These are phyloP conservation scores for Diglossa cyanea DNA, from an alignment of 2,797 vertebrate genomes.

Conservation along the genomic window DNA sequence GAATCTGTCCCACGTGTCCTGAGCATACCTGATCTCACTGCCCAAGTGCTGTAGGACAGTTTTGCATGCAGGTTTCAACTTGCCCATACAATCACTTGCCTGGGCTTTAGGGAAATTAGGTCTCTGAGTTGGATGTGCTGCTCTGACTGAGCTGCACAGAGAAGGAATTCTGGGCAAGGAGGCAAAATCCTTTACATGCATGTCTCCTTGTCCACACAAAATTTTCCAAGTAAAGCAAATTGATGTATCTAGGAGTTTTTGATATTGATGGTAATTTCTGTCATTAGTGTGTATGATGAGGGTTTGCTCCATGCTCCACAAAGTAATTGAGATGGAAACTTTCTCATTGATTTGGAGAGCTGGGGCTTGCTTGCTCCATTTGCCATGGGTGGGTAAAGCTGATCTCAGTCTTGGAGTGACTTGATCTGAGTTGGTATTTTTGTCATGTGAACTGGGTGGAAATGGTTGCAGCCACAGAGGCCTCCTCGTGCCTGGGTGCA, in stretches of 20 bases:
- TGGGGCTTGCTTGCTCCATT: background rate
- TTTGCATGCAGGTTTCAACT: background rate
- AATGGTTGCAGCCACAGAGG: rapidly evolving
- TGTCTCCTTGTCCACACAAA: background rate
- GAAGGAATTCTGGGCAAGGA: background rate
- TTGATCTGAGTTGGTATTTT: background rate
- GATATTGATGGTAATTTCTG: background rate
- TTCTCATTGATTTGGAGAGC: background rate
- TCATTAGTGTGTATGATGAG: background rate
- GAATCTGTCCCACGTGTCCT: background rate
- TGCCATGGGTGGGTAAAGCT: background rate
- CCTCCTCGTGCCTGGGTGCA: rapidly evolving
- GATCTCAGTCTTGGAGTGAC: background rate
- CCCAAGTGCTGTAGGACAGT: background rate
- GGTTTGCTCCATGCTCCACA: background rate
- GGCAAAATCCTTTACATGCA: background rate
- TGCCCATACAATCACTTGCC: rapidly evolving
- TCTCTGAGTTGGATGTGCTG: background rate
- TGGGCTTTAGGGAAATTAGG: background rate
- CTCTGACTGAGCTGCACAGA: background rate
- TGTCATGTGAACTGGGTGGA: background rate
- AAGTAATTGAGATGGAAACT: background rate
- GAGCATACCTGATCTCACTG: background rate
- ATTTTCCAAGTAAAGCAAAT: background rate
- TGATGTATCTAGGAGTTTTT: background rate